Evolutionary conservation across 2,797 vertebrate genomes (phyloP), one percentile per base, ranked within the genome.

Genomic region (Chanos chanos): DNA sequence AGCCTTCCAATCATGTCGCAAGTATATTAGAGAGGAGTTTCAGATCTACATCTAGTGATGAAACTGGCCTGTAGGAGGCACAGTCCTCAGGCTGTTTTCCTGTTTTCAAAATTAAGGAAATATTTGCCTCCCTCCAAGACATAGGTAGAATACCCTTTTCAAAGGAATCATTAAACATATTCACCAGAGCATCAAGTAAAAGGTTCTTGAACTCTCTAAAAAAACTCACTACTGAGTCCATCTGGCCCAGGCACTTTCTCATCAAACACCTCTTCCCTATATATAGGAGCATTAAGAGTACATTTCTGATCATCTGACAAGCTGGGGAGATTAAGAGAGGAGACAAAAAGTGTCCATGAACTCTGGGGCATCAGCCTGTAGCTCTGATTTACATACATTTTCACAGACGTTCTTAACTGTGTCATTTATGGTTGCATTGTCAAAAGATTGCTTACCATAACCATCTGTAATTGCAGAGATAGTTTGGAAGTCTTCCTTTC

Each of bases 341-440:
- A 22, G 13, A 58, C n/a, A 58, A 21, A 59, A 36, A 24, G 7
- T 4, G 5, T 45, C 7, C 41, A 36, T 25, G 7, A 52, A 16
- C 10, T 16, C 50, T 52, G 50, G 15, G 13, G n/a, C 10, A 8
- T 52, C 31, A n/a, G n/a, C n/a, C n/a, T n/a, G n/a, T 7, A 3
- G 7, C 4, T 59, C 18, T 4, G 45, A 51, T 5, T 50, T 24
- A 52, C 50, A 49, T 8, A 57, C 10, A n/a, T 67, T 55, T 10
- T n/a, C 27, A 34, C 12, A 53, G 0, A 27, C 53, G 12, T 2
- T n/a, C 9, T 60, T 21, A 4, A 47, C 37, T 34, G 24, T 15
- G 1, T 44, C 53, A 40, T 59, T 66, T 16, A 52, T 66, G 0
- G 18, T 19, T 25, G 10, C 2, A 28, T 22, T 45, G n/a, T 59